These are phyloP conservation scores for Anastrepha obliqua DNA, from an alignment of 1,140 invertebrate species.

Conservation along the genomic window DNA sequence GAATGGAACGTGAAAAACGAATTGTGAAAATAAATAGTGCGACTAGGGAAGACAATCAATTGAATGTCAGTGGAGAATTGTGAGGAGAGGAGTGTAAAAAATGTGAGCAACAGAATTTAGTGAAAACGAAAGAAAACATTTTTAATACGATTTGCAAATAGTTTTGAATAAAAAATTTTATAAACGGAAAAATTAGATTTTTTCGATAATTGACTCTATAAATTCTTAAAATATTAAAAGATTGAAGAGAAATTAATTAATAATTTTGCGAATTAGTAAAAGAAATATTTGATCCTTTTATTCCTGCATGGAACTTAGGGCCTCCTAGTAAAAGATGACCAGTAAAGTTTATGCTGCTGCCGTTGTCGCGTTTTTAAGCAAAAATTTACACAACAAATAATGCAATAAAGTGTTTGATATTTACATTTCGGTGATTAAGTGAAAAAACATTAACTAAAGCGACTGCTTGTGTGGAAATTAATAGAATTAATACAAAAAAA, in stretches of 20 bases:
- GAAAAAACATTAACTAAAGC: not conserved
- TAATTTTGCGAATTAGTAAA: not conserved
- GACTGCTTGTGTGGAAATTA: not conserved
- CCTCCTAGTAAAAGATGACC: not conserved
- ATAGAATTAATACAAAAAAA: not conserved
- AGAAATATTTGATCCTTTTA: not conserved
- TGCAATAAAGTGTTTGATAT: not conserved
- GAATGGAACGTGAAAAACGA: not conserved
- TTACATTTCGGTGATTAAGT: not conserved
- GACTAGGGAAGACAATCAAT: too few relatives aligned
- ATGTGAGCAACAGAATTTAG: not conserved
- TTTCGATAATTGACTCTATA: not conserved
- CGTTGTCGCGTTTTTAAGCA: conserved; percentile 46
- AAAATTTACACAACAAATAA: not conserved
- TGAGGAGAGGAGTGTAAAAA: not conserved
- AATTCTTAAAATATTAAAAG: conserved; percentile 17
- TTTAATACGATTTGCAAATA: conserved; percentile 50
- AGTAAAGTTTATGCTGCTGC: not conserved
- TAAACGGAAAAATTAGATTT: not conserved
- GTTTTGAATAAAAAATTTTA: conserved; percentile 33
- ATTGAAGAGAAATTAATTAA: not conserved
- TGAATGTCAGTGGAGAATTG: not conserved
- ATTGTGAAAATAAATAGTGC: too few relatives aligned
- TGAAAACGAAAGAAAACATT: not conserved
- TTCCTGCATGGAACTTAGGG: too few relatives aligned